Conservation (phyloP, 2,797 vertebrate species). For the Sarcophilus harrisii region DNA sequence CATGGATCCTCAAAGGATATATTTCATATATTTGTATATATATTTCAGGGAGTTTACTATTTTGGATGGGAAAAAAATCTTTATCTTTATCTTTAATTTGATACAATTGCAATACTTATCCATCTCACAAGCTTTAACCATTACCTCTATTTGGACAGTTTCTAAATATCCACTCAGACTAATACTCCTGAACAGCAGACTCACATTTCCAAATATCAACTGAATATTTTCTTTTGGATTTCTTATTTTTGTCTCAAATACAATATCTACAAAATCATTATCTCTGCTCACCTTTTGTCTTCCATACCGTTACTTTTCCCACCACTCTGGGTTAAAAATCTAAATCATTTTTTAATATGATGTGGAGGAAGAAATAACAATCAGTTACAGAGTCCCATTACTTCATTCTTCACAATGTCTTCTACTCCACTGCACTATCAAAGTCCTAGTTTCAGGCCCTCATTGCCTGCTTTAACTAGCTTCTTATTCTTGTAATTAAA, state of each 20-base stretch:
- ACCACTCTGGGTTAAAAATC: background rate
- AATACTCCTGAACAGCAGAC: background rate
- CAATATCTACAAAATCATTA: background rate
- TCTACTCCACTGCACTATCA: background rate
- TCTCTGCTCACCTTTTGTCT: background rate
- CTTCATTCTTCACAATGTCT: background rate
- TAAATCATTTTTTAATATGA: background rate
- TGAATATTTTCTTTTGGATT: background rate
- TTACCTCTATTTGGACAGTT: background rate
- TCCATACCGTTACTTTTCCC: background rate
- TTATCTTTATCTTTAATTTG: too few species aligned
- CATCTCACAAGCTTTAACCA: too few species aligned
- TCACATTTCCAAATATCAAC: background rate
- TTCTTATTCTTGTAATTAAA: background rate
- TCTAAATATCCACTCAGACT: background rate
- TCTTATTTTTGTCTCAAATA: background rate
- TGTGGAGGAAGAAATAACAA: background rate
- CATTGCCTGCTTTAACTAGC: background rate
- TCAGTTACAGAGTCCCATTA: background rate
- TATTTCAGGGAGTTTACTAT: too few species aligned
- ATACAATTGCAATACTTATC: too few species aligned
- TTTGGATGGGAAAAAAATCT: too few species aligned
- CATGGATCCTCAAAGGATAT: too few species aligned
- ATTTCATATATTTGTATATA: too few species aligned
- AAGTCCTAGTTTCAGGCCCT: background rate